phyloP scores from a whole-genome alignment of 2,113 vertebrate genomes.

The Pseudolaguvia tuberculata region DNA sequence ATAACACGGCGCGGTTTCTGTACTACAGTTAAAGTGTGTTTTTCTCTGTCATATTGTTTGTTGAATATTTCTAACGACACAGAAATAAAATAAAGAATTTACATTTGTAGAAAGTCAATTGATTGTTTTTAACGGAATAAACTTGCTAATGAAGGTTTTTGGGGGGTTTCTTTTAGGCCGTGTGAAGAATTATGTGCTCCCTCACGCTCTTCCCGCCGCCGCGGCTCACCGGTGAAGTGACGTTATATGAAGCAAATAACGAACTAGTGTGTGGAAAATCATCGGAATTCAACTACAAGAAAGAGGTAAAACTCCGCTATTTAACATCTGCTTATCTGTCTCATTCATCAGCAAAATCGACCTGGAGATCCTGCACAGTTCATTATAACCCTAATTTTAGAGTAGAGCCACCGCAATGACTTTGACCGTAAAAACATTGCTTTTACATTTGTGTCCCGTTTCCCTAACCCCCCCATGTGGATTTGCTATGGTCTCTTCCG shows the following conservation, averaged over 20 bases:
- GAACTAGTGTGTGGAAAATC: slow-evolving; percentile 71
- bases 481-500: no score
- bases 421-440: no score
- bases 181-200: slow-evolving; percentile 72
- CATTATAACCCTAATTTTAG: no score
- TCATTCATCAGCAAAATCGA: no score
- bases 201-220: slow-evolving; percentile 79
- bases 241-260: slow-evolving; percentile 85
- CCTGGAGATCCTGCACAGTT: no score
- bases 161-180: slow-evolving; percentile 5
- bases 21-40: background rate
- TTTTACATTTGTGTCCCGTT: no score
- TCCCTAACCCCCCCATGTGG: no score
- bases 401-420: no score
- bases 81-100: no score
- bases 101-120: background rate
- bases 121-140: background rate
- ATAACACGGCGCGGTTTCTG: slow-evolving; percentile 57
- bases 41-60: background rate
- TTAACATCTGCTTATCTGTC: no score
- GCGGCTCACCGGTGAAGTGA: slow-evolving; percentile 67
- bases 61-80: background rate
- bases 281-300: slow-evolving; percentile 60
- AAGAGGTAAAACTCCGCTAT: slow-evolving; percentile 63
- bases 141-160: no score